Percentiles rank a stretch among this genome's conserved stretches.
Conservation (phyloP, 1,140 invertebrate genomes). For the Neodiprion pinetum region DNA sequence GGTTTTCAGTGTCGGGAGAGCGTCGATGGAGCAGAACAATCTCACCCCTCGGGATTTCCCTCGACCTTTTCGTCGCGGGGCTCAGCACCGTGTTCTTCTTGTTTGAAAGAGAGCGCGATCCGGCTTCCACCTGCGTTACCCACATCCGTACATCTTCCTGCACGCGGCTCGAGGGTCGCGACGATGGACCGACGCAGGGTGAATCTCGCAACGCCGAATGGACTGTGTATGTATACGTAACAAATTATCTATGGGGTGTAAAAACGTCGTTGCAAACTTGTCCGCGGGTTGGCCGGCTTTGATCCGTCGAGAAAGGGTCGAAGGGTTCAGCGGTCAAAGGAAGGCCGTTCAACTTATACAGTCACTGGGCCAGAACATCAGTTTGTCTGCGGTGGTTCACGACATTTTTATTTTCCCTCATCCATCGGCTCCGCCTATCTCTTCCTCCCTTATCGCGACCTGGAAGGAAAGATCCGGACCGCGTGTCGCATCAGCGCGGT, state of each 20-base stretch:
- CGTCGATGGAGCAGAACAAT: neutral
- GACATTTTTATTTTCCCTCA: neutral
- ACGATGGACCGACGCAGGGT: no score
- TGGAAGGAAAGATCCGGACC: no score
- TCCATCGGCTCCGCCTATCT: neutral
- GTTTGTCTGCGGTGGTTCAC: neutral
- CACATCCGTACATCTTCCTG: neutral
- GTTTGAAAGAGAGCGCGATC: neutral
- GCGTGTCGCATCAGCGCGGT: neutral
- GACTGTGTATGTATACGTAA: neutral
- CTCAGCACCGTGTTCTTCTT: neutral
- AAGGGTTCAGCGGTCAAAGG: constrained; percentile 1
- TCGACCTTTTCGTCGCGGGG: neutral
- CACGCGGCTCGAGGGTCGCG: neutral
- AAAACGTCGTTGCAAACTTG: neutral
- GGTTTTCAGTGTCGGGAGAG: neutral
- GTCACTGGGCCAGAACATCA: neutral
- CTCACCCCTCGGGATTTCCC: neutral
- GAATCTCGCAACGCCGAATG: neutral
- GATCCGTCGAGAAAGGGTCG: neutral
- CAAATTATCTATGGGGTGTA: neutral
- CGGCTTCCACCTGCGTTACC: no score
- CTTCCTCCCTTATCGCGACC: no score
- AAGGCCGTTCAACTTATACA: neutral
- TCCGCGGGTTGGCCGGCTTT: neutral